Percentiles rank a stretch among this genome's conserved stretches.
These are phyloP conservation scores for Luscinia luscinia DNA, from an alignment of 2,797 vertebrate genomes.

Conservation along the genomic window DNA sequence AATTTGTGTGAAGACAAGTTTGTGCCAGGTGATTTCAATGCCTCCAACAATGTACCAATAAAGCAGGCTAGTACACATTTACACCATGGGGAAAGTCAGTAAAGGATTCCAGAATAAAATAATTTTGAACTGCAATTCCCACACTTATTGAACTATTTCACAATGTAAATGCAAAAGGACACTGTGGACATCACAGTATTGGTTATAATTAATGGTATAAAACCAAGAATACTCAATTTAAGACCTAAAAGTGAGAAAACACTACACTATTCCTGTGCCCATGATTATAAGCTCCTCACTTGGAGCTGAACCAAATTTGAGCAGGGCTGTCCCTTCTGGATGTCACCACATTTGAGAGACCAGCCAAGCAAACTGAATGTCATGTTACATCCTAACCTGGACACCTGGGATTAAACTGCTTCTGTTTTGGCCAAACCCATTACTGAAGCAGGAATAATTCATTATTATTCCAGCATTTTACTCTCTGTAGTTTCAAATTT, in stretches of 20 bases:
- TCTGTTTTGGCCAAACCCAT: neutral
- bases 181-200: neutral
- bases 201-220: neutral
- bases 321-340: neutral
- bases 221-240: neutral
- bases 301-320: neutral
- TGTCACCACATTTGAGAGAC: neutral
- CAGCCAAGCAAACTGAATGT: neutral
- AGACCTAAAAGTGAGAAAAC: neutral
- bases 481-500: neutral
- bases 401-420: neutral
- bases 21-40: neutral
- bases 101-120: neutral
- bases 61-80: neutral
- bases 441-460: neutral
- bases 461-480: neutral
- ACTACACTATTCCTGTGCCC: neutral
- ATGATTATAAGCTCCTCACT: neutral
- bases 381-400: neutral
- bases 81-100: neutral
- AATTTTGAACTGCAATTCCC: neutral
- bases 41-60: neutral
- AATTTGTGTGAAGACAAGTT: neutral
- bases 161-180: neutral
- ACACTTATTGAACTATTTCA: neutral